Percentiles rank a stretch among this genome's conserved stretches.
These are phyloP conservation scores for Strigamia maritima DNA, from an alignment of 2,888 invertebrate species.

Conservation along the genomic window DNA sequence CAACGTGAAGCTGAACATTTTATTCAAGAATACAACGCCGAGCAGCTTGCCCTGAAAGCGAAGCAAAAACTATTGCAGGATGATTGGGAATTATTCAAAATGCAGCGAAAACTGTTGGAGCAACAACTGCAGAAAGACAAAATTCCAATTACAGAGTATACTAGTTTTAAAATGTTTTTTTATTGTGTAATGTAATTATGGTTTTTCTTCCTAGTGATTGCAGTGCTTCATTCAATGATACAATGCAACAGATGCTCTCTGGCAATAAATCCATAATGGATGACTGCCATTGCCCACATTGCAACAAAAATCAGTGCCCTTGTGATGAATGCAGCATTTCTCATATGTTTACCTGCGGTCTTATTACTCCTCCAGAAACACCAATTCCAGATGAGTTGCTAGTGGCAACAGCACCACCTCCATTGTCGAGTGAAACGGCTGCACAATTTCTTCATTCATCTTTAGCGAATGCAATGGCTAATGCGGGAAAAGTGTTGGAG, in stretches of 20 bases:
- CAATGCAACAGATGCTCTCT: conserved; percentile 50
- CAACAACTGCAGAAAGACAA: conserved; percentile 46
- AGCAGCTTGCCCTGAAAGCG: conserved; percentile 52
- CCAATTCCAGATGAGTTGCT: conserved; percentile 37
- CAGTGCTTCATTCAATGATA: conserved; percentile 49
- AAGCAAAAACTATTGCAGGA: conserved; percentile 55
- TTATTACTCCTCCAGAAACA: conserved; percentile 47
- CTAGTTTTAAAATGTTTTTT: too few relatives aligned
- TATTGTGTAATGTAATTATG: too few relatives aligned
- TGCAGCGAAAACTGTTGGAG: conserved; percentile 52
- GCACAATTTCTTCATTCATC: conserved; percentile 36
- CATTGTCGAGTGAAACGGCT: conserved; percentile 16
- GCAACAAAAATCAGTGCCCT: conserved; percentile 52
- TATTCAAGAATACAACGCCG: conserved; percentile 38
- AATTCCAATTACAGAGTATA: conserved; percentile 15
- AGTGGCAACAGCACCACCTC: conserved; percentile 1
- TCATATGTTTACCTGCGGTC: conserved; percentile 53
- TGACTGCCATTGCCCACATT: conserved; percentile 50
- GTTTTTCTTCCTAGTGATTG: conserved; percentile 15
- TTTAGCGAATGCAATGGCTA: conserved; percentile 38
- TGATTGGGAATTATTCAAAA: conserved; percentile 57
- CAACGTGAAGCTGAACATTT: conserved; percentile 55
- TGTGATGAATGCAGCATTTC: conserved; percentile 54
- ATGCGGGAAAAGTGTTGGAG: conserved; percentile 17
- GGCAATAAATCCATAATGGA: conserved; percentile 49